Conservation (phyloP, 2,888 invertebrate genomes). For the Cabera pusaria region DNA sequence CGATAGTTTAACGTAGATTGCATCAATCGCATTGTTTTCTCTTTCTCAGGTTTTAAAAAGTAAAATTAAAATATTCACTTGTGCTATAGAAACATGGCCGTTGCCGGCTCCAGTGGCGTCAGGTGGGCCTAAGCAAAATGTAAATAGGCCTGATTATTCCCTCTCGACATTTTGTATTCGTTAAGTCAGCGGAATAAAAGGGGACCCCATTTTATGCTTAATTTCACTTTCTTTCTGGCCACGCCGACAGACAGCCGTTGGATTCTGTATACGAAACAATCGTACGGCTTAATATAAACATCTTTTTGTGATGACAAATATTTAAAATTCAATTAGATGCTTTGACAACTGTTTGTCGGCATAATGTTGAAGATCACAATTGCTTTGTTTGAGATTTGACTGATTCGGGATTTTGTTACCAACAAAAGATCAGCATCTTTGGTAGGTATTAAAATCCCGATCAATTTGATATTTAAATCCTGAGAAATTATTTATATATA, state of each 20-base stretch:
- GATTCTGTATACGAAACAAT: constrained; percentile 31
- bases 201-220: constrained; percentile 47
- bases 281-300: constrained; percentile 26
- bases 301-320: constrained; percentile 21
- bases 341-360: too few relatives aligned
- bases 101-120: constrained; percentile 43
- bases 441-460: too few relatives aligned
- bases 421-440: too few relatives aligned
- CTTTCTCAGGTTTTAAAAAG: too few relatives aligned
- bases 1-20: too few relatives aligned
- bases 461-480: too few relatives aligned
- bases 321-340: constrained; percentile 20
- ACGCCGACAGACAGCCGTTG: constrained; percentile 29
- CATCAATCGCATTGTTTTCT: too few relatives aligned
- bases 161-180: constrained; percentile 58
- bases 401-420: too few relatives aligned
- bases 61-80: constrained; percentile 45
- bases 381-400: too few relatives aligned
- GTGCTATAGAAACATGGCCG: constrained; percentile 35
- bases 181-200: constrained; percentile 58
- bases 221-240: constrained; percentile 41
- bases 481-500: too few relatives aligned
- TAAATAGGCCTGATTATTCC: constrained; percentile 65
- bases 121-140: constrained; percentile 67
- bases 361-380: too few relatives aligned